Base-by-base conservation (phyloP, 2,113 vertebrate species). In the Apeltes quadracus region DNA sequence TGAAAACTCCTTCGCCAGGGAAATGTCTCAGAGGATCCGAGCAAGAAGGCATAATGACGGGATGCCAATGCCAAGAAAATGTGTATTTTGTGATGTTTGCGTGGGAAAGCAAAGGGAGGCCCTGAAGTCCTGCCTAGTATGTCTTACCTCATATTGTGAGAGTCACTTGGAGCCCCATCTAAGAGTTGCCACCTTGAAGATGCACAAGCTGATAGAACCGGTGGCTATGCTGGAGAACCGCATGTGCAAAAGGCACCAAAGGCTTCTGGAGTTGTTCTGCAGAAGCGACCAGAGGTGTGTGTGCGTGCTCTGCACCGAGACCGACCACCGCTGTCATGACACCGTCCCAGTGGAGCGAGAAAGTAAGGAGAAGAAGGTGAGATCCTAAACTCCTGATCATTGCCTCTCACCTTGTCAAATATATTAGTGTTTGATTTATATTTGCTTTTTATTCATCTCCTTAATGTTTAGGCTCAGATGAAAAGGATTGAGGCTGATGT, bases 101-200 rank as follows among this genome's bases (percentile, higher is more conserved):
- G 78, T 86, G 2, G 82, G 90, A 0, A 79, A 22, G 16, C 90
- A 87, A 61, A 73, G 86, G 1, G 81, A 25, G 59, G 93, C 95
- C 0, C 20, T 89, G 57, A 93, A 92, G 83, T 94, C 92, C 0
- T 95, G 93, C 78, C 85, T 94, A 56, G 87, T 90, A 48, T 94
- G 94, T 50, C 67, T 92, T 74, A 94, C 93, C 27, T 95, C 94
- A 2, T 92, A 94, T 75, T 95, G 95, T 0, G 88, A 93, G 90
- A 57, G 81, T 83, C 85, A 92, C 88, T 82, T 93, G 89, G 84
- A 90, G 84, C 87, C 90, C 41, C 90, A 91, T 69, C 56, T 75
- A 53, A 84, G 86, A 70, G 86, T 85, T 15, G 9, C 83, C 48
- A 85, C 75, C 13, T 59, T 91, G 59, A 90, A 67, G 65, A 72